A percentile compares a stretch with the other conserved stretches of the same genome.
These are phyloP conservation scores for Synchiropus splendidus DNA, from an alignment of 2,113 vertebrate species.

Conservation along the genomic window DNA sequence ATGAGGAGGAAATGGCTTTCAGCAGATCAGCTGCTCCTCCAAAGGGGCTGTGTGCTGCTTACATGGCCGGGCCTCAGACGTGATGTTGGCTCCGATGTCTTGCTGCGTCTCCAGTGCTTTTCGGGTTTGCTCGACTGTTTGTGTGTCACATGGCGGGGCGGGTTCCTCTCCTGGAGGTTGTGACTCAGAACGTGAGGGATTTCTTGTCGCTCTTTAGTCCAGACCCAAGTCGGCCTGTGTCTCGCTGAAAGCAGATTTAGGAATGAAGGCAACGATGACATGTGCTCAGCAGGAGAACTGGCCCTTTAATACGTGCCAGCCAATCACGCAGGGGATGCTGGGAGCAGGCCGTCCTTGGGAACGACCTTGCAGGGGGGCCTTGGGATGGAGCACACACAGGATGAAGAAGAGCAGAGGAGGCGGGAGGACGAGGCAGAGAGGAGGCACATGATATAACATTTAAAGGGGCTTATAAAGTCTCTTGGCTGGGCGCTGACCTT, in stretches of 20 bases:
- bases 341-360: conserved; percentile 64
- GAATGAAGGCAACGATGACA: conserved; percentile 32
- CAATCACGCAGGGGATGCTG: conserved; percentile 60
- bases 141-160: conserved; percentile 31
- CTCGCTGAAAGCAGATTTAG: conserved; percentile 26
- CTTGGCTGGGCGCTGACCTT: too few relatives aligned
- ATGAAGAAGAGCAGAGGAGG: conserved; percentile 26
- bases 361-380: conserved; percentile 62
- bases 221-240: conserved; percentile 4
- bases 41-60: conserved; percentile 6
- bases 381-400: conserved; percentile 6
- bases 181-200: too few relatives aligned
- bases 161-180: conserved; percentile 21
- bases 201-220: too few relatives aligned
- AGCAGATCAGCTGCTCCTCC: too few relatives aligned
- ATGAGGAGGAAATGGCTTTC: conserved; percentile 19
- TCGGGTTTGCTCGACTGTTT: conserved; percentile 38
- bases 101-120: conserved; percentile 30
- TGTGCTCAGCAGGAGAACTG: conserved; percentile 44
- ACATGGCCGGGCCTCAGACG: not conserved
- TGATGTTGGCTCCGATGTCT: not conserved
- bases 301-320: conserved; percentile 64
- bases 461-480: too few relatives aligned
- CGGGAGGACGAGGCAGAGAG: conserved; percentile 21
- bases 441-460: conserved; percentile 7